A percentile compares a stretch with the other conserved stretches of the same genome.
Conservation (phyloP, 64 coral and sea anemone genomes). For the Acropora tenuis region DNA sequence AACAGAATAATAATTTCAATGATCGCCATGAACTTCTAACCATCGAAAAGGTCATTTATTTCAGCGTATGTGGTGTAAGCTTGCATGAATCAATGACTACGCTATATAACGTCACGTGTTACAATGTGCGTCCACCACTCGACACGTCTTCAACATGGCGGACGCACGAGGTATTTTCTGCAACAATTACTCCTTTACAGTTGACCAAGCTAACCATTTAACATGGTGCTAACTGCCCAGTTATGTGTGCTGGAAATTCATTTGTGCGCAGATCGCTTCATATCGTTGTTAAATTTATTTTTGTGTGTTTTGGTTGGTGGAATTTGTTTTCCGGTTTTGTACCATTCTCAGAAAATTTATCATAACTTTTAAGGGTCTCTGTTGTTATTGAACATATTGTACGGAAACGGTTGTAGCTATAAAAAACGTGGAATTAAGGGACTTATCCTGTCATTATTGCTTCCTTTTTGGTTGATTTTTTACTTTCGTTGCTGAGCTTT, state of each 20-base stretch:
- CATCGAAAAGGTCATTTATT: too few relatives aligned
- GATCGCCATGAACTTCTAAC: too few relatives aligned
- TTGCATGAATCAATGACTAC: too few relatives aligned
- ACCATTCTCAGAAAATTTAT: neutral
- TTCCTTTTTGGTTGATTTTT: too few relatives aligned
- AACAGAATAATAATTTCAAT: too few relatives aligned
- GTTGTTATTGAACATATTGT: neutral
- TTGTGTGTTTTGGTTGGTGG: neutral
- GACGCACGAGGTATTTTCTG: slow-evolving; percentile 19
- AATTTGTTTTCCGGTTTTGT: neutral
- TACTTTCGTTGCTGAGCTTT: too few relatives aligned
- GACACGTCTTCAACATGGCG: slow-evolving; percentile 54
- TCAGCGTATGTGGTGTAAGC: too few relatives aligned
- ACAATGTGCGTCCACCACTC: neutral
- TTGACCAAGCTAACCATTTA: too few relatives aligned
- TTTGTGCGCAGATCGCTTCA: neutral
- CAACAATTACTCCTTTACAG: neutral
- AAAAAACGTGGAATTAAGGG: too few relatives aligned
- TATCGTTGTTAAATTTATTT: neutral
- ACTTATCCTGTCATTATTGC: too few relatives aligned
- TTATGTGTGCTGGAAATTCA: neutral
- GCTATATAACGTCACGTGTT: slow-evolving; percentile 14
- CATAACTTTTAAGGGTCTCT: neutral
- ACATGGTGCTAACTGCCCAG: too few relatives aligned
- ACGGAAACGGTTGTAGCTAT: too few relatives aligned